phyloP scores from a whole-genome alignment of 2,113 vertebrate genomes.

The Scortum barcoo region DNA sequence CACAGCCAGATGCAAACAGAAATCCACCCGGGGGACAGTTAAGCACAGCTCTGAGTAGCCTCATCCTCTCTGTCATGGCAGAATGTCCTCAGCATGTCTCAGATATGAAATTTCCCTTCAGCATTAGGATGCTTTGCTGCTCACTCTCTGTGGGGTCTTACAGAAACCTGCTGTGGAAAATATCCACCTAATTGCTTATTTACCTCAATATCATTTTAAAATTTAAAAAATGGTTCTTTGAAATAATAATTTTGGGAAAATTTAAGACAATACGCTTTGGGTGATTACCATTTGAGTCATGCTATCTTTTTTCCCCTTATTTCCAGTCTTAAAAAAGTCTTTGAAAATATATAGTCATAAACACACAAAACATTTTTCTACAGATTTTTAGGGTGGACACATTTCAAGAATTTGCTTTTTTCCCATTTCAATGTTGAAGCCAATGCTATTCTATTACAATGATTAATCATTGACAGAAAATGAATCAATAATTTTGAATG shows the following conservation, averaged over 20 bases:
- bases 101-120: conserved; percentile 21
- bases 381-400: too few species aligned
- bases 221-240: background rate
- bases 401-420: background rate
- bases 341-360: too few species aligned
- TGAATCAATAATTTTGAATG: background rate
- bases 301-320: background rate
- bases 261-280: background rate
- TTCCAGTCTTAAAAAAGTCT: background rate
- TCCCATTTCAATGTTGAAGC: background rate
- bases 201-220: background rate
- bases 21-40: conserved; percentile 38
- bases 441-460: background rate
- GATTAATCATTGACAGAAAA: too few species aligned
- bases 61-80: conserved; percentile 7
- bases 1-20: conserved; percentile 40
- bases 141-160: background rate
- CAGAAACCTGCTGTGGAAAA: background rate
- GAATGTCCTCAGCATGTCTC: conserved; percentile 37
- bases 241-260: background rate
- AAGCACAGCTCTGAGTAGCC: conserved; percentile 31
- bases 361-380: too few species aligned
- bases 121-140: conserved; percentile 23
- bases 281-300: too few species aligned
- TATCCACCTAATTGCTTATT: background rate